phyloP scores from a whole-genome alignment of 2,888 invertebrate species.

The Falcaria lacertinaria region DNA sequence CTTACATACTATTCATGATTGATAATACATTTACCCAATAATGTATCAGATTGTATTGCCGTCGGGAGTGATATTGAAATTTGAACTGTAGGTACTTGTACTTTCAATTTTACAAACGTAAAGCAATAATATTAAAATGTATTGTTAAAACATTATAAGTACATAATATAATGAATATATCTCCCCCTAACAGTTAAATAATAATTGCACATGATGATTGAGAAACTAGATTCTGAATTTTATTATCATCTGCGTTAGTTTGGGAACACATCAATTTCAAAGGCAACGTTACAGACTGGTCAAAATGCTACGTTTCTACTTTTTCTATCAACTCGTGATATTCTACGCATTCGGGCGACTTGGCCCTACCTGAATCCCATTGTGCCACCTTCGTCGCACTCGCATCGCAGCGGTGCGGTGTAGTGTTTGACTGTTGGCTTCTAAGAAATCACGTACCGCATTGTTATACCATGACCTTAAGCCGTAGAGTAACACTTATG shows the following conservation, averaged over 20 bases:
- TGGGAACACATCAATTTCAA: background rate
- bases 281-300: background rate
- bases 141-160: too few species aligned
- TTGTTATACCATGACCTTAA: background rate
- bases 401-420: background rate
- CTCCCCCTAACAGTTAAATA: too few species aligned
- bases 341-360: background rate
- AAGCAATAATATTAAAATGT: too few species aligned
- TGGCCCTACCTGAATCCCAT: background rate
- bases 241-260: background rate
- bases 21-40: background rate
- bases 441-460: background rate
- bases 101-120: too few species aligned
- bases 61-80: too few species aligned
- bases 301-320: background rate
- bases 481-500: background rate
- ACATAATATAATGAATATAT: too few species aligned
- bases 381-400: background rate
- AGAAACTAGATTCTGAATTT: too few species aligned
- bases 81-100: too few species aligned
- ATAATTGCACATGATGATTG: too few species aligned
- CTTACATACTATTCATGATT: constrained; percentile 17
- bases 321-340: background rate
- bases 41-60: too few species aligned
- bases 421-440: background rate